These are phyloP conservation scores for Aphelinus atriplicis DNA, from an alignment of 1,140 invertebrate species.

Conservation along the genomic window DNA sequence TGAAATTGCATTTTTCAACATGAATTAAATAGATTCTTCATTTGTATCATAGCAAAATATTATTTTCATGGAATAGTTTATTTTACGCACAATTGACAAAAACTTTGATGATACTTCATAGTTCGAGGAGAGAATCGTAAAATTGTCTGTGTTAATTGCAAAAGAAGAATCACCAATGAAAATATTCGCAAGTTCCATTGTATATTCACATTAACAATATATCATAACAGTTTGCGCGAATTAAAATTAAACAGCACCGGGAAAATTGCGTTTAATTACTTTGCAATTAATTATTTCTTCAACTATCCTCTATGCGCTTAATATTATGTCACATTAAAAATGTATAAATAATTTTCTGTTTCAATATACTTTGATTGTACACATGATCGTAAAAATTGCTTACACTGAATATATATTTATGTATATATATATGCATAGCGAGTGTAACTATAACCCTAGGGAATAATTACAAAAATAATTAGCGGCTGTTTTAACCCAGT, in stretches of 20 bases:
- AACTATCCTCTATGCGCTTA: constrained; percentile 2
- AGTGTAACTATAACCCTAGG: constrained; percentile 12
- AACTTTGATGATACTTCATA: not conserved
- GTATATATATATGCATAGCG: not conserved
- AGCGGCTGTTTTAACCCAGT: constrained; percentile 14
- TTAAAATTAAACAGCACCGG: constrained; percentile 21
- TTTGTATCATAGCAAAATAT: not conserved
- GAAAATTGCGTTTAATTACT: constrained; percentile 13
- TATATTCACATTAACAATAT: too few relatives aligned
- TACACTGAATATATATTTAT: constrained; percentile 13
- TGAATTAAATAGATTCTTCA: too few relatives aligned
- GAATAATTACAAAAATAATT: constrained; percentile 26
- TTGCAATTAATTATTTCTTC: constrained; percentile 5
- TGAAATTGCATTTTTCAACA: too few relatives aligned
- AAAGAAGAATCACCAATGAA: too few relatives aligned
- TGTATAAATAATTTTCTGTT: constrained; percentile 31
- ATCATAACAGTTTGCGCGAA: constrained; percentile 16
- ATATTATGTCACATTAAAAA: constrained; percentile 33
- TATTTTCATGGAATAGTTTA: constrained; percentile 12
- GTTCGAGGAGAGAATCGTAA: too few relatives aligned
- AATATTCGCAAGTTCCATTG: too few relatives aligned
- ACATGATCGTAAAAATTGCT: constrained; percentile 30
- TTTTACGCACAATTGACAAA: constrained; percentile 14
- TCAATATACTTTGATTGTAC: constrained; percentile 36
- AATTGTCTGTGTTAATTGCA: too few relatives aligned